Evolutionary conservation across 1,140 invertebrate species (phyloP), one percentile per base, ranked within the genome.

Genomic region (Bombus waltoni): DNA sequence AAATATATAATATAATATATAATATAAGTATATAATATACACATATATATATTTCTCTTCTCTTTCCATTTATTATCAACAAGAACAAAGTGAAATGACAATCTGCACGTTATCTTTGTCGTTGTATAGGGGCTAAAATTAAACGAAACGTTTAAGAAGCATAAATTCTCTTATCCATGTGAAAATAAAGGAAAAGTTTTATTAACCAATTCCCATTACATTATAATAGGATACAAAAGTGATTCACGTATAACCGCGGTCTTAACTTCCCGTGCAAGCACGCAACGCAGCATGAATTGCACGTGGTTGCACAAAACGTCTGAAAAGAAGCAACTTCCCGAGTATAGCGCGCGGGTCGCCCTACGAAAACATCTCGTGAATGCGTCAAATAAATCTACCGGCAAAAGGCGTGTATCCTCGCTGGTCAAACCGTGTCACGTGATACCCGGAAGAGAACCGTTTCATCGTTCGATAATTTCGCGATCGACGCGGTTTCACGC

Each of bases 401-500:
- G 73, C 74, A 32, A 72, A 73, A 80, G 68, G 76, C n/a, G 82
- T 83, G 82, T 77, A 35, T 10, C 38, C 3, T 42, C 10, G 47
- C 47, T 68, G 38, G 40, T 38, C 15, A 62, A 44, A 53, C 32
- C 53, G 53, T 62, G 28, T 28, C 76, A 71, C 40, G 28, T 57
- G 83, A 44, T 80, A 85, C 83, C 68, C 83, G 83, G 83, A 85
- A 85, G 83, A 79, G 66, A 80, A 72, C 66, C 68, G 83, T 85
- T 85, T 71, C 83, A 72, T 80, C 83, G 57, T 85, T 38, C 68
- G 77, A 85, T 85, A 85, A 85, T 85, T 85, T 85, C 57, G 68
- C 83, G 77, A 85, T 85, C 83, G 83, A 57, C 66, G 83, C 83
- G 76, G 83, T 79, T 84, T 84, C 83, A 79, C 66, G 76, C 83